Evolutionary conservation across 2,888 invertebrate genomes (phyloP).

Genomic region (Thymelicus sylvestris): DNA sequence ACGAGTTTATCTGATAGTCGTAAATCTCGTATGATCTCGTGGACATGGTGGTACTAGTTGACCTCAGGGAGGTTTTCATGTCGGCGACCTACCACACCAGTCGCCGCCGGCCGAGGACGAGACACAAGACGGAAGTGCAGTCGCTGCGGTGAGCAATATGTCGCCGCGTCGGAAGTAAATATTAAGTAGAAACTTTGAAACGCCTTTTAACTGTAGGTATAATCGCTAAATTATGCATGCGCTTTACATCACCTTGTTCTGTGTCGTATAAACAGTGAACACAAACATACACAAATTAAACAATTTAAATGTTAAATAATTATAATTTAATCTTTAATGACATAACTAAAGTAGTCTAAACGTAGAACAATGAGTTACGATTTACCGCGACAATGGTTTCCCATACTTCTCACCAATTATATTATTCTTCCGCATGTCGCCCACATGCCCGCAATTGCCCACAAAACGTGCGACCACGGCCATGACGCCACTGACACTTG

Average conservation of each 20-base stretch:
- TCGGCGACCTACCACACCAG: no score
- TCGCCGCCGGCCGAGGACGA: neutral
- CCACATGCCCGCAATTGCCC: neutral
- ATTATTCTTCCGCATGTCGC: conserved; percentile 37
- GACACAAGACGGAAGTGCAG: neutral
- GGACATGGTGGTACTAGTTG: neutral
- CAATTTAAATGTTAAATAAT: neutral
- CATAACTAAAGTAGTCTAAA: conserved; percentile 21
- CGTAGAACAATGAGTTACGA: conserved; percentile 20
- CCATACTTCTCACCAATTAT: conserved; percentile 29
- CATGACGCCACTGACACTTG: no score
- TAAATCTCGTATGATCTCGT: no score
- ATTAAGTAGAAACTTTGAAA: neutral
- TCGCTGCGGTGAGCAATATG: neutral
- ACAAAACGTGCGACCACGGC: no score
- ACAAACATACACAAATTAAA: neutral
- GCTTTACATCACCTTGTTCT: no score
- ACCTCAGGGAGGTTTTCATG: neutral
- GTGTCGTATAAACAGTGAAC: no score
- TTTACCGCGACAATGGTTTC: conserved; percentile 18
- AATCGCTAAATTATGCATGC: no score
- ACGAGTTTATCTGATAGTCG: no score
- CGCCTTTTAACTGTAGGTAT: no score
- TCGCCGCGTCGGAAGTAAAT: neutral
- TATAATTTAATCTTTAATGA: conserved; percentile 16